phyloP scores from a whole-genome alignment of 2,797 vertebrate genomes.

The Sciurus carolinensis region DNA sequence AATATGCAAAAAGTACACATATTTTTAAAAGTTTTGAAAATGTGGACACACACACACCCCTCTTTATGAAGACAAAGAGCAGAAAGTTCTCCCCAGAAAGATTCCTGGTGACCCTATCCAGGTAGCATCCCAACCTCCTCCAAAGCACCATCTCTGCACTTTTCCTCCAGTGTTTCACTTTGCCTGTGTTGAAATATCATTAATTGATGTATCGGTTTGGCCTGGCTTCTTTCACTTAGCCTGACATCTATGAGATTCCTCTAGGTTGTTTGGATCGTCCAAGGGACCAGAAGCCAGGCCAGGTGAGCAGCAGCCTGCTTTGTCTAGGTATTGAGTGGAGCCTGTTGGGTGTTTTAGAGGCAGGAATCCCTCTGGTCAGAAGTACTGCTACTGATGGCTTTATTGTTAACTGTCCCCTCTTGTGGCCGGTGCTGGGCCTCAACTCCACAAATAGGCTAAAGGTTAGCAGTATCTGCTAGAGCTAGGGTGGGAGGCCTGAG shows the following conservation, averaged over 20 bases:
- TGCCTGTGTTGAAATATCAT: background rate
- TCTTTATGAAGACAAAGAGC: background rate
- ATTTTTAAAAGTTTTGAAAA: background rate
- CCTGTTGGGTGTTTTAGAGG: background rate
- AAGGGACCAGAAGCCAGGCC: background rate
- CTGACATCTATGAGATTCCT: background rate
- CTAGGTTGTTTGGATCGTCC: background rate
- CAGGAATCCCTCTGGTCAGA: background rate
- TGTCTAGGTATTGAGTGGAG: background rate
- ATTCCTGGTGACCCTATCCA: background rate
- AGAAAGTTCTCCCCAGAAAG: background rate
- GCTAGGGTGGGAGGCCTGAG: background rate
- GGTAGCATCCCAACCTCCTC: background rate
- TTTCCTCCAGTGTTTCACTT: background rate
- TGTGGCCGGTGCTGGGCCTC: background rate
- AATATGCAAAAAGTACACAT: background rate
- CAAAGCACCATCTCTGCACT: background rate
- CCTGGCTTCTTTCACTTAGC: background rate
- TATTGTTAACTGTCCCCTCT: background rate
- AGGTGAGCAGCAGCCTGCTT: fast-evolving
- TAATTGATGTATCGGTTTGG: background rate
- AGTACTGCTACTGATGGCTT: background rate
- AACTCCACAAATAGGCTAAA: background rate
- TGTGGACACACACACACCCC: background rate
- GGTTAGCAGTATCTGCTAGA: background rate